Evolutionary conservation across 2,888 invertebrate genomes (phyloP), one percentile per base, ranked within the genome.

Genomic region (Hirtodrosophila histrioides): DNA sequence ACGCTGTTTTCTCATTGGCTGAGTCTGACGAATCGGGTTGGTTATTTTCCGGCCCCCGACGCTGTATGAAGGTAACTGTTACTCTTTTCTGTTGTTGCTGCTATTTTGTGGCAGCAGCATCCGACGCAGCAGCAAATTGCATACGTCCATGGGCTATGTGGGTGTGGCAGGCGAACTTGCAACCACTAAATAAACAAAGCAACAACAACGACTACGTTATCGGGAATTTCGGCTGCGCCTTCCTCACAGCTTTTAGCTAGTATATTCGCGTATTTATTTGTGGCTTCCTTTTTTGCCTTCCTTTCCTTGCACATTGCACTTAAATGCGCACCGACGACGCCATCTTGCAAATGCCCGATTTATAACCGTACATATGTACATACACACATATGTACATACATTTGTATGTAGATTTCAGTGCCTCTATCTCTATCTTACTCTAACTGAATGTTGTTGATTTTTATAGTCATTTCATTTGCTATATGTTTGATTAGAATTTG

Each of bases 121-220:
- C 57, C 48, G 69, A 53, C 57, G 57, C 70, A 69, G 53, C 75
- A 72, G 72, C 69, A 72, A 75, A 75, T 73, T 76, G 75, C 75
- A 76, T 69, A 56, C 57, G 51, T 29, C 37, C 50, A 11, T 49
- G 46, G 43, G 23, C 11, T 10, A 45, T 64, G 73, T 73, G 86
- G 82, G 86, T 83, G 82, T 83, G 83, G 73, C 75, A 62, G 64
- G 50, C 61, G 24, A 23, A 40, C 65, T 78, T 85, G 82, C 85
- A 85, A 85, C 84, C 82, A 85, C 87, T 85, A 82, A 85, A 85
- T 86, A 85, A 84, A 84, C 83, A 83, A 73, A 68, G 58, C 54
- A 65, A 56, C 33, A 39, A 11, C 54, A 60, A 53, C 24, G 41
- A 10, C 49, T 9, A 9, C 9, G 31, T 4, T 31, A 45, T 23